phyloP scores from a whole-genome alignment of 2,888 invertebrate genomes.

The Tetheella fluctuosa region DNA sequence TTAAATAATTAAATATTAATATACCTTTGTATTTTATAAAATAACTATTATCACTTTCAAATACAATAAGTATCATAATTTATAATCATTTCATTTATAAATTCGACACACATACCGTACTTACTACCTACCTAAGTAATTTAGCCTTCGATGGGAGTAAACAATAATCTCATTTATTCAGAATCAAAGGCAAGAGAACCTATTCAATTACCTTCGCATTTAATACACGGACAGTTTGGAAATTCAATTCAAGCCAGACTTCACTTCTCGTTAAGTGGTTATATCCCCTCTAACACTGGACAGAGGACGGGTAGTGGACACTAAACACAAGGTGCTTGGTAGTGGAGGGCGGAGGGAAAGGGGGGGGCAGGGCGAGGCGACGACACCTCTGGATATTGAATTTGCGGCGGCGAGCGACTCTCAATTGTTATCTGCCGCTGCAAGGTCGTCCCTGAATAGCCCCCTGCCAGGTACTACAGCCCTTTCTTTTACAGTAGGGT shows the following conservation, averaged over 20 bases:
- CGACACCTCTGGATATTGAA: conserved; percentile 82
- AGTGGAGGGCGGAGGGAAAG: conserved; percentile 27
- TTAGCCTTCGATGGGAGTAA: conserved; percentile 31
- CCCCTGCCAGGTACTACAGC: conserved; percentile 68
- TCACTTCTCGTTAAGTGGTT: conserved; percentile 81
- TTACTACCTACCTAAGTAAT: conserved; percentile 24
- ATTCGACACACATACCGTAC: not conserved
- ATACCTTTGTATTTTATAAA: too few species aligned
- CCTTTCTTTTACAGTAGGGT: conserved; percentile 74
- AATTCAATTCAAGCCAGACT: conserved; percentile 80
- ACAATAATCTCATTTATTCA: conserved; percentile 11
- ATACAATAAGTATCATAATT: not conserved
- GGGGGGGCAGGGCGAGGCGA: conserved; percentile 41
- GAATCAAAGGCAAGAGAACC: conserved; percentile 32
- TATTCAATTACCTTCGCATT: conserved; percentile 26
- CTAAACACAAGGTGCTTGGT: conserved; percentile 65
- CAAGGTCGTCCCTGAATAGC: conserved; percentile 73
- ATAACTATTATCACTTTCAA: too few species aligned
- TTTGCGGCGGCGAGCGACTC: conserved; percentile 74
- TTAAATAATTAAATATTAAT: too few species aligned
- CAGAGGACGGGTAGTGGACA: conserved; percentile 67
- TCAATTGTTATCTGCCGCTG: conserved; percentile 81
- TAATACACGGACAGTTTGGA: conserved; percentile 47
- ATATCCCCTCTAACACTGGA: conserved; percentile 71
- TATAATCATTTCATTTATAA: conserved; percentile 15